Evolutionary conservation across 2,797 vertebrate species (phyloP), one percentile per base, ranked within the genome.

Genomic region (Acanthurus lineatus): DNA sequence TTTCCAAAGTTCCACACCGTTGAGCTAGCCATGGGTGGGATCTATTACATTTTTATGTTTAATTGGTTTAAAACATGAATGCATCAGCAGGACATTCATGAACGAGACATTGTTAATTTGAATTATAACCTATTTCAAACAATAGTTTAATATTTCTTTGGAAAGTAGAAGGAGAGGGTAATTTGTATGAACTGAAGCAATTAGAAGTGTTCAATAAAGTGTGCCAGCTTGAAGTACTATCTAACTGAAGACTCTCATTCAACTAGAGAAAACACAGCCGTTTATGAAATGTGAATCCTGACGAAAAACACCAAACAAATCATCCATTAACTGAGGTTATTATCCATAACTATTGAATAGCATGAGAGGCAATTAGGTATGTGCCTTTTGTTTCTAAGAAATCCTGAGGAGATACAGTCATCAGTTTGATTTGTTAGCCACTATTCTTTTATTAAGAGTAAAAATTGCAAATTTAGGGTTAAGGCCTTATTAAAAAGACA

Each of bases 191-290:
- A 76, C 17, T 35, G 40, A 67, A 61, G 58, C 61, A 77, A 78
- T 84, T 79, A 69, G 44, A 77, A 45, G 53, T 48, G 58, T 62
- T 69, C 53, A 84, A 72, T 79, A 73, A 79, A 68, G 38, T 77
- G 57, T 77, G 64, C 77, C 63, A 61, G 71, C 66, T 62, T 67
- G 20, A 76, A 75, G 52, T 69, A 48, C 20, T 61, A 28, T 64
- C n/a, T 80, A 81, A 87, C 54, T 85, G 62, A 84, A 75, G 65
- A 75, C 52, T 80, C 6, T 69, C 58, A 78, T 64, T 82, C 12
- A 32, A 86, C 53, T 56, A 22, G 25, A 71, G 40, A 75, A 62
- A 81, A 75, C 52, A 22, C 52, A 49, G 40, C 32, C 32, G 63
- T 65, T 73, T 73, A 69, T 73, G 63, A 75, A 84, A 76, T 62